Evolutionary conservation across 2,113 vertebrate genomes (phyloP).

Genomic region (Xyrauchen texanus): DNA sequence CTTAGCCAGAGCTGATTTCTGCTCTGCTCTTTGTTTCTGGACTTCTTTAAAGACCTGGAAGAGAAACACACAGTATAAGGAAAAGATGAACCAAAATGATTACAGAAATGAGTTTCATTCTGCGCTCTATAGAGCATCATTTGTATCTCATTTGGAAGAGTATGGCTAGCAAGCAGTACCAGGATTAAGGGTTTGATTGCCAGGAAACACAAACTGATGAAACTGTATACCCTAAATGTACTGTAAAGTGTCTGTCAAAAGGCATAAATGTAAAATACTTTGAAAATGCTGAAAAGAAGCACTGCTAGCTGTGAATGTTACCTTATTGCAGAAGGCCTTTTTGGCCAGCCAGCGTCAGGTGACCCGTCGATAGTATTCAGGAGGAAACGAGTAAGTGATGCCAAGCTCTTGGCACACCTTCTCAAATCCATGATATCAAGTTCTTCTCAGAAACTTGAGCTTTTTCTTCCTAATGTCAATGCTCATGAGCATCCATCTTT

Average conservation of each 20-base stretch:
- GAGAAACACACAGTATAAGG: background rate
- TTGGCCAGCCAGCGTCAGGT: conserved; percentile 85
- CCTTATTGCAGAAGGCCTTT: conserved; percentile 88
- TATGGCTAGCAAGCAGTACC: too few relatives aligned
- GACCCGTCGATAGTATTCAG: conserved; percentile 71
- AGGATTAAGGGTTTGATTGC: too few relatives aligned
- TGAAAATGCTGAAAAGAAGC: too few relatives aligned
- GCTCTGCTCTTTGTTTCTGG: conserved; percentile 75
- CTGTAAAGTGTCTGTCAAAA: too few relatives aligned
- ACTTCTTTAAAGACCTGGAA: conserved; percentile 82
- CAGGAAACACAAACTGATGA: too few relatives aligned
- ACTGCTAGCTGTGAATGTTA: conserved; percentile 57
- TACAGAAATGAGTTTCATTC: too few relatives aligned
- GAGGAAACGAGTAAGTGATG: conserved; percentile 83
- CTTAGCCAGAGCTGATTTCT: conserved; percentile 49
- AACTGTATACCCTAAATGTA: too few relatives aligned
- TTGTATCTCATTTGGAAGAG: too few relatives aligned
- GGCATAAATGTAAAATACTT: background rate
- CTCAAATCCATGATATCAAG: conserved; percentile 80
- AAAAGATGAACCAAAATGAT: too few relatives aligned
- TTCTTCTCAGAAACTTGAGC: conserved; percentile 81
- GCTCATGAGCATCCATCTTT: conserved; percentile 83
- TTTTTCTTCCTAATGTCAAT: conserved; percentile 83
- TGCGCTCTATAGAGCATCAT: too few relatives aligned
- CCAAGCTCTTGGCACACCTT: conserved; percentile 80